phyloP scores from a whole-genome alignment of 2,113 vertebrate genomes.

The Camelus dromedarius region DNA sequence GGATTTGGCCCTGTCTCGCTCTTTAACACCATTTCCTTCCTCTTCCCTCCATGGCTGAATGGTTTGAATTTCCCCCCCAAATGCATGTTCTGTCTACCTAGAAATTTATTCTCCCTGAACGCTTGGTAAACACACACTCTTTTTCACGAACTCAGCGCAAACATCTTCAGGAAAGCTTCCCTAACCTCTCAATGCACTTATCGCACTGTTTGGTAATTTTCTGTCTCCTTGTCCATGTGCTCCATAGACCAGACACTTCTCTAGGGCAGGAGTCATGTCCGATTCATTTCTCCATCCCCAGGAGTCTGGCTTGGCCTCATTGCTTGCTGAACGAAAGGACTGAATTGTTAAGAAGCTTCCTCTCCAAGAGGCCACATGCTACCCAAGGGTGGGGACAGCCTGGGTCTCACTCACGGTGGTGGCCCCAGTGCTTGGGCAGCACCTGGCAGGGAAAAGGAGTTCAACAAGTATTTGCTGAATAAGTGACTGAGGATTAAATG shows the following conservation, averaged over 20 bases:
- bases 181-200: background rate
- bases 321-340: constrained; percentile 21
- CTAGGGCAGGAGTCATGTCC: constrained; percentile 10
- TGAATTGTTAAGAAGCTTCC: background rate
- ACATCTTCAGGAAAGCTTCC: background rate
- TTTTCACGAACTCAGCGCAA: background rate
- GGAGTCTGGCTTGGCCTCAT: background rate
- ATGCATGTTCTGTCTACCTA: background rate
- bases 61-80: background rate
- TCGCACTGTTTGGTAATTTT: background rate
- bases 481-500: constrained; percentile 12
- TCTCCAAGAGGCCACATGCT: background rate
- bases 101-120: constrained; percentile 37
- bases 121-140: background rate
- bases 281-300: constrained; percentile 23
- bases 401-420: background rate
- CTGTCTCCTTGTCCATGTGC: background rate
- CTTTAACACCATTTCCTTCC: background rate
- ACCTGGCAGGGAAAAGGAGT: background rate
- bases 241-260: constrained; percentile 32
- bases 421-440: background rate
- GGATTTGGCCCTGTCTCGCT: background rate
- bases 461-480: background rate
- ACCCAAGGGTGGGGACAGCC: too few relatives aligned
- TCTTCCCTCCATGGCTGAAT: background rate